Percentiles rank a stretch among this genome's conserved stretches.
Evolutionary conservation across 2,797 vertebrate species (phyloP).

Genomic region (Sebastes wilsoni): DNA sequence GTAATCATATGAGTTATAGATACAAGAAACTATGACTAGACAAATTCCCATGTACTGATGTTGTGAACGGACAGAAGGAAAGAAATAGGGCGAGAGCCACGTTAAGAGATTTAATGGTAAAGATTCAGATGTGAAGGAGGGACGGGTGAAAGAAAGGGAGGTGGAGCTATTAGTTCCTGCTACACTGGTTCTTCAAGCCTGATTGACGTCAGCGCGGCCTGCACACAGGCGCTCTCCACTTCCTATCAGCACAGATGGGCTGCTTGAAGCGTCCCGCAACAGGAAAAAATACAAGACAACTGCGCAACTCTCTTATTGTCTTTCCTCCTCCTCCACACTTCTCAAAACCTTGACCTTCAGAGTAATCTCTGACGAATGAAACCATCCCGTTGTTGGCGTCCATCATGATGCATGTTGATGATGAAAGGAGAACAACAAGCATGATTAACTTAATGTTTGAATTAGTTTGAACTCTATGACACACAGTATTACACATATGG

Average conservation of each 20-base stretch:
- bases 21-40: conserved; percentile 1
- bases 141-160: conserved; percentile 38
- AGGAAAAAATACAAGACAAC: conserved; percentile 75
- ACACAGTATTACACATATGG: background rate
- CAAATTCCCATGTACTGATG: background rate
- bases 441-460: background rate
- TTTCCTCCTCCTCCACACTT: conserved; percentile 73
- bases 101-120: background rate
- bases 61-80: background rate
- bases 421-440: conserved; percentile 32
- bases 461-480: background rate
- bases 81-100: background rate
- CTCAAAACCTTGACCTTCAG: conserved; percentile 68
- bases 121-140: conserved; percentile 24
- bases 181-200: conserved; percentile 74
- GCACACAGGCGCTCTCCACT: conserved; percentile 67
- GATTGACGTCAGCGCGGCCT: conserved; percentile 81
- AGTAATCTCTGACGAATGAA: conserved; percentile 44
- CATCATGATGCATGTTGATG: conserved; percentile 30
- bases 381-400: background rate
- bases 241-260: conserved; percentile 80
- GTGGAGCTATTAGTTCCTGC: conserved; percentile 72
- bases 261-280: conserved; percentile 50
- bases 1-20: background rate
- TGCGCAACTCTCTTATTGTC: conserved; percentile 56